Evolutionary conservation across 2,113 vertebrate genomes (phyloP).

Genomic region (Taurulus bubalis): DNA sequence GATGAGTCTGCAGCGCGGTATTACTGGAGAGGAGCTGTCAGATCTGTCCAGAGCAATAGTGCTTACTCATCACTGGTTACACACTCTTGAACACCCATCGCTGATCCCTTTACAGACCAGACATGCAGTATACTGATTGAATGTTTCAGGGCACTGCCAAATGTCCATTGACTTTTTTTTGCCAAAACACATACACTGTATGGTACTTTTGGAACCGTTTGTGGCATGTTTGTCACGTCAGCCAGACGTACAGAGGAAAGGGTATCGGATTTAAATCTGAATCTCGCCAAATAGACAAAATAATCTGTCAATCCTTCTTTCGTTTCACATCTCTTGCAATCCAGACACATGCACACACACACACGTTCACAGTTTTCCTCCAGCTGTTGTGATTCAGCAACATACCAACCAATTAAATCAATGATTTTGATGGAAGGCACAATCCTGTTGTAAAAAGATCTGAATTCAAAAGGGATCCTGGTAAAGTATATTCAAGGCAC

Average conservation of each 20-base stretch:
- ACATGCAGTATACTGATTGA: slow-evolving; percentile 37
- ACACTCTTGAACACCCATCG: slow-evolving; percentile 45
- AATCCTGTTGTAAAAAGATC: slow-evolving; percentile 43
- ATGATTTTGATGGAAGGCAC: slow-evolving; percentile 34
- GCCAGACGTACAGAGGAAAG: slow-evolving; percentile 14
- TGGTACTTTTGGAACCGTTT: background rate
- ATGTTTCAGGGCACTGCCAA: slow-evolving; percentile 28
- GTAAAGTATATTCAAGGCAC: slow-evolving; percentile 30
- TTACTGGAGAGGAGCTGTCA: slow-evolving; percentile 67
- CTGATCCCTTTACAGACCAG: slow-evolving; percentile 48
- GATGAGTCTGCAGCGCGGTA: slow-evolving; percentile 58
- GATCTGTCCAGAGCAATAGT: slow-evolving; percentile 69
- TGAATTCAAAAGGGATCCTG: slow-evolving; percentile 45
- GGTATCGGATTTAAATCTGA: background rate
- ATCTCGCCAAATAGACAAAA: slow-evolving; percentile 1
- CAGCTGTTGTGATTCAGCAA: slow-evolving; percentile 53
- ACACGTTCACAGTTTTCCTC: slow-evolving; percentile 11
- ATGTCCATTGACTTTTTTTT: slow-evolving; percentile 16
- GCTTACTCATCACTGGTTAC: slow-evolving; percentile 71
- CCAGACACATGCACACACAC: slow-evolving; percentile 15
- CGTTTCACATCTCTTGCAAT: background rate
- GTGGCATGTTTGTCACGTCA: slow-evolving; percentile 13
- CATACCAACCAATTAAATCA: slow-evolving; percentile 20
- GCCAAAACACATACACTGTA: background rate
- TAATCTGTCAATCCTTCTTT: background rate